Evolutionary conservation across 1,140 invertebrate species (phyloP), one percentile per base, ranked within the genome.

Genomic region (Hestina assimilis): DNA sequence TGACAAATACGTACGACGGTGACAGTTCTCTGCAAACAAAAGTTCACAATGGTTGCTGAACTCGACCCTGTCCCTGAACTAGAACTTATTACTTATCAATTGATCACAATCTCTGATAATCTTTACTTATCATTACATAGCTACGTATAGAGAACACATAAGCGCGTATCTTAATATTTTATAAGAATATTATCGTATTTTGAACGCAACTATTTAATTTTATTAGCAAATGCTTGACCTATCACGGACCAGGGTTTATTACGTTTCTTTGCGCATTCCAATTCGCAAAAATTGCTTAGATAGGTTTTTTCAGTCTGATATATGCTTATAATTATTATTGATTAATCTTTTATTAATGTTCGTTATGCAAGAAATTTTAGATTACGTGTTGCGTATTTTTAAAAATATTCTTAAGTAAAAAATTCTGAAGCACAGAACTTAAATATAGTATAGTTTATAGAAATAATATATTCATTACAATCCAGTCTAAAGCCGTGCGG

Each of bases 1-100:
- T 60, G 48, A 53, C 58, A 53, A 54, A 60, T 54, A 41, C 31
- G 41, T 29, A 48, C 21, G 21, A 15, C 43, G 41, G 46, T 60
- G 60, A 63, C 61, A 62, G 47, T 55, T 56, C 43, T 23, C 26
- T 48, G 53, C 67, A 70, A 72, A 72, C 67, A 60, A 71, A n/a
- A 75, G 59, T 65, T 65, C 55, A 69, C 17, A 64, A 51, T 15
- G 46, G 24, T 1, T 43, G 51, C 31, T 23, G 33, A 43, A 45
- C 40, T 41, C 23, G 24, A 3, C 33, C n/a, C 35, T 45, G 75
- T 46, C 79, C 75, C 46, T 80, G 77, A 80, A 80, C 79, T 79
- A 76, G 72, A 79, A 71, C 69, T 72, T 19, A 31, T 31, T 38
- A 15, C 12, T 35, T 45, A 26, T 38, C 33, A 17, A 51, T n/a